Percentiles rank a stretch among this genome's conserved stretches.
These are phyloP conservation scores for Cynodonichthys magdalenae DNA, from an alignment of 2,797 vertebrate species.

Conservation along the genomic window DNA sequence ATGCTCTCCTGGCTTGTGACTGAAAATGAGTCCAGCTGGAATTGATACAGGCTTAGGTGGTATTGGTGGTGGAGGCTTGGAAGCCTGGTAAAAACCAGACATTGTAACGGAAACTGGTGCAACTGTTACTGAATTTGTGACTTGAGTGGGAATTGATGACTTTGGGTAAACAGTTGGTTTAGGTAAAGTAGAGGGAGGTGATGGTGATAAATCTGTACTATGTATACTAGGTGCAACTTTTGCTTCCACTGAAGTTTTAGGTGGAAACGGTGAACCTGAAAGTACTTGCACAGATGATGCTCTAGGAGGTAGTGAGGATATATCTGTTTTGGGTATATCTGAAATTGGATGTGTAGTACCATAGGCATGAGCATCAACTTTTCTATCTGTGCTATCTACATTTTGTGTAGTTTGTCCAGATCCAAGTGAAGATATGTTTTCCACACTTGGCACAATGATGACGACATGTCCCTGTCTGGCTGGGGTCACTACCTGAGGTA, in stretches of 20 bases:
- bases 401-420: constrained; percentile 48
- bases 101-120: constrained; percentile 56
- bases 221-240: constrained; percentile 75
- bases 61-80: constrained; percentile 91
- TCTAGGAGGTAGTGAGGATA: constrained; percentile 60
- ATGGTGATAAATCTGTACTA: constrained; percentile 64
- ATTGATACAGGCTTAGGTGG: constrained; percentile 94
- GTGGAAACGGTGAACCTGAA: constrained; percentile 72
- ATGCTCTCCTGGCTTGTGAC: constrained; percentile 87
- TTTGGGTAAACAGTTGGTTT: constrained; percentile 71
- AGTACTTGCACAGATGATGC: constrained; percentile 49
- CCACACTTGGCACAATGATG: constrained; percentile 80
- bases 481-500: constrained; percentile 72
- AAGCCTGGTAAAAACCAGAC: constrained; percentile 54
- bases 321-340: constrained; percentile 43
- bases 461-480: constrained; percentile 75
- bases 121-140: constrained; percentile 50
- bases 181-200: constrained; percentile 49
- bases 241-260: constrained; percentile 75
- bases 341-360: constrained; percentile 22
- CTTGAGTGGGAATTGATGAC: constrained; percentile 60
- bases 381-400: constrained; percentile 48
- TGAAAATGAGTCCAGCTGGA: constrained; percentile 92
- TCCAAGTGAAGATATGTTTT: constrained; percentile 62
- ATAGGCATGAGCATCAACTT: constrained; percentile 65